Conservation (phyloP, 2,888 invertebrate genomes). For the Tachina lurida region DNA sequence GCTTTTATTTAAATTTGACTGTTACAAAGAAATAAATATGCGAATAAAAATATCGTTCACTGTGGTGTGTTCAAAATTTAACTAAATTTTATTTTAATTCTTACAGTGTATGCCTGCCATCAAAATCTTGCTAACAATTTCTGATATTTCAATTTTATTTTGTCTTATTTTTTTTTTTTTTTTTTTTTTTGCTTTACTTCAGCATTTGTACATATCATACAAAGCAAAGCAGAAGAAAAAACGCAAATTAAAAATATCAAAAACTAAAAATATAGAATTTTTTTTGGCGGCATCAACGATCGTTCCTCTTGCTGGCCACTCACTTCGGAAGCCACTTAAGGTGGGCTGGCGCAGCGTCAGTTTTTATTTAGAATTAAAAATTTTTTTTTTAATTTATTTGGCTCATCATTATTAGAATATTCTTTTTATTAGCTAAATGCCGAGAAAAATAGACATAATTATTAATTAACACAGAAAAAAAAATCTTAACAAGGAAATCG, state of each 20-base stretch:
- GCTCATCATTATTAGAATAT: conserved; percentile 1
- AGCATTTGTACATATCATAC: conserved; percentile 28
- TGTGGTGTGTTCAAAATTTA: too few species aligned
- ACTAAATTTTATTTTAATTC: neutral
- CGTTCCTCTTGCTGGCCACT: neutral
- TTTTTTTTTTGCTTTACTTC: neutral
- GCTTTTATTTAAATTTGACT: too few species aligned
- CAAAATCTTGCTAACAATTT: neutral
- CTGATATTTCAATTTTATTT: conserved; percentile 26
- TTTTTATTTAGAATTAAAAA: conserved; percentile 47
- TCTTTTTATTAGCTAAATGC: neutral
- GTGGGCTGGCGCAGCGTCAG: conserved; percentile 49
- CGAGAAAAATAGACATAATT: neutral
- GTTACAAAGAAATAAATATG: too few species aligned
- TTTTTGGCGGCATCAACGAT: neutral
- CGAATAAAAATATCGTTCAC: too few species aligned
- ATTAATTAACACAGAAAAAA: neutral
- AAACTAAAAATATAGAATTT: conserved; percentile 26
- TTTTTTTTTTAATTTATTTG: conserved; percentile 33
- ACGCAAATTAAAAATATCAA: neutral
- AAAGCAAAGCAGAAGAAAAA: neutral
- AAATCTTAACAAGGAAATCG: neutral
- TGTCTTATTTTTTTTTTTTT: neutral
- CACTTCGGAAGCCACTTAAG: neutral
- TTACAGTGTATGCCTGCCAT: neutral